Conservation (phyloP, 92 coral and sea anemone species). For the Metridium senile region DNA sequence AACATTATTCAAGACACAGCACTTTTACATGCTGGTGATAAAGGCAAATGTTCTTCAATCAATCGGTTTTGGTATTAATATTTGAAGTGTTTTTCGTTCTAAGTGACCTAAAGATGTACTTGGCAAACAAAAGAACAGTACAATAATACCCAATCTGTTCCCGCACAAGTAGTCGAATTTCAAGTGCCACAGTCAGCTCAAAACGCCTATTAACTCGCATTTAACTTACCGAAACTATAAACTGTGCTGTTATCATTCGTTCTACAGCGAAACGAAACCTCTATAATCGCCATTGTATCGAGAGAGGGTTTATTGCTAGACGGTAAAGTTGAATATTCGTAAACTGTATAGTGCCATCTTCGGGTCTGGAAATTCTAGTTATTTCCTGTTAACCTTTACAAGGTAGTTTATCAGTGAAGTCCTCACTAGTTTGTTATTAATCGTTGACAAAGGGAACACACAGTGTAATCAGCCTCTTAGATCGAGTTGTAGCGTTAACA, state of each 20-base stretch:
- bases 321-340: background rate
- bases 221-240: background rate
- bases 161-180: background rate
- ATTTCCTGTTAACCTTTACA: constrained; percentile 8
- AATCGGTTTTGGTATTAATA: background rate
- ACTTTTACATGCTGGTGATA: background rate
- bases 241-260: background rate
- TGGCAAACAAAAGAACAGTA: constrained; percentile 5
- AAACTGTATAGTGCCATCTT: background rate
- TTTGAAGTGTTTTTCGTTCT: background rate
- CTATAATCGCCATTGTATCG: background rate
- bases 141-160: background rate
- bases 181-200: background rate
- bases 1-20: background rate
- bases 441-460: background rate
- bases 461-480: background rate
- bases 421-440: constrained; percentile 5
- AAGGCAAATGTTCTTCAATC: background rate
- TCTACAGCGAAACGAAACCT: background rate
- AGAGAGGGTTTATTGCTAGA: background rate
- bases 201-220: background rate
- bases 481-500: constrained; percentile 8
- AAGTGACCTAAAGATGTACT: background rate
- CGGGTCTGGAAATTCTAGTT: constrained; percentile 13
- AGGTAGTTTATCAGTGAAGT: constrained; percentile 2